phyloP scores from a whole-genome alignment of 1,140 invertebrate genomes.

The Galendromus occidentalis region DNA sequence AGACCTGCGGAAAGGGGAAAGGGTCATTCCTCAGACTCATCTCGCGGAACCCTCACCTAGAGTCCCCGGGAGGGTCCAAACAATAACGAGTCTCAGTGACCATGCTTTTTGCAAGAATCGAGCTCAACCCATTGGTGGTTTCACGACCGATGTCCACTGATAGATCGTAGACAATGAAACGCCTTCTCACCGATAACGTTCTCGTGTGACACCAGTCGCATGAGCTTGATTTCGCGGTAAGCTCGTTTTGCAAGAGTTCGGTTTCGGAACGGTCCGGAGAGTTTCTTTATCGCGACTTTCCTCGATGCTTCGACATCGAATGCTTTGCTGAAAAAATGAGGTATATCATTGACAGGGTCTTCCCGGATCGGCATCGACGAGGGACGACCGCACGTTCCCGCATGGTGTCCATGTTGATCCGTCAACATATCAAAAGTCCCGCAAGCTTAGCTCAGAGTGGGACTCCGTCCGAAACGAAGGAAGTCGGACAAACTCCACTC shows the following conservation, averaged over 20 bases:
- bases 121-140: no score
- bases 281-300: conserved; percentile 37
- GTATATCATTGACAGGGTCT: not conserved
- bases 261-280: conserved; percentile 38
- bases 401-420: conserved; percentile 3
- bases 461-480: not conserved
- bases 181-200: conserved; percentile 28
- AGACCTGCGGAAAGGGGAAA: conserved; percentile 26
- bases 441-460: not conserved
- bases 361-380: not conserved
- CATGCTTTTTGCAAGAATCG: no score
- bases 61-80: no score
- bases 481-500: conserved; percentile 16
- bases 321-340: conserved; percentile 18
- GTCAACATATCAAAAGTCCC: no score
- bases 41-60: no score
- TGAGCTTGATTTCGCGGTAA: conserved; percentile 37
- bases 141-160: no score
- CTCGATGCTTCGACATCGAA: conserved; percentile 22
- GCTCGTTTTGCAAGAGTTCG: conserved; percentile 39
- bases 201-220: conserved; percentile 39
- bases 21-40: no score
- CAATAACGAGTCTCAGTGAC: no score
- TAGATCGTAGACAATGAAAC: not conserved
- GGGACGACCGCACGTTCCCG: not conserved